These are phyloP conservation scores for Ctenochaetus hawaiiensis DNA, from an alignment of 2,797 vertebrate species.

Conservation along the genomic window DNA sequence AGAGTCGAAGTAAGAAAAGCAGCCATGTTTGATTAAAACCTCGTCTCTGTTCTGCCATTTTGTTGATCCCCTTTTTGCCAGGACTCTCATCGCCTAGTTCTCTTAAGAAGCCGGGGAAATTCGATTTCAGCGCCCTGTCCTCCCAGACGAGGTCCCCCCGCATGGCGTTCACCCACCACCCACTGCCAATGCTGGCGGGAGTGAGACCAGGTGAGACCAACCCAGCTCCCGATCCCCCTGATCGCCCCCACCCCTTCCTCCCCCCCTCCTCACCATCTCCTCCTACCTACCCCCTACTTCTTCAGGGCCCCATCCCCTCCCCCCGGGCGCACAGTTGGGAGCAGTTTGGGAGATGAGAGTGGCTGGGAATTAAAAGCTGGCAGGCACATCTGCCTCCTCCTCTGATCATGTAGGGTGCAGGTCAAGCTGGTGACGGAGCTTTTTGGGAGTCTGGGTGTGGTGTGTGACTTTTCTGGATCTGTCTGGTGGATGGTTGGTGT, in stretches of 20 bases:
- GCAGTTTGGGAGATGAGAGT: conserved; percentile 55
- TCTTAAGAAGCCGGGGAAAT: conserved; percentile 98
- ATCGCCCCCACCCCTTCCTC: conserved; percentile 52
- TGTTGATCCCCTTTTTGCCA: conserved; percentile 83
- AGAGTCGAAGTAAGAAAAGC: conserved; percentile 78
- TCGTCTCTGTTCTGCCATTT: conserved; percentile 79
- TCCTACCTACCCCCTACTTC: conserved; percentile 48
- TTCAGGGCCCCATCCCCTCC: conserved; percentile 54
- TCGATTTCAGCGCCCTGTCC: conserved; percentile 96
- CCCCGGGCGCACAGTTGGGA: conserved; percentile 65
- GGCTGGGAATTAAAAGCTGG: conserved; percentile 50
- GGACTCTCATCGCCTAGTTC: conserved; percentile 90
- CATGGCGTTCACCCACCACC: conserved; percentile 98
- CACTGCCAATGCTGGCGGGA: conserved; percentile 97
- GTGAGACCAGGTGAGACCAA: conserved; percentile 97
- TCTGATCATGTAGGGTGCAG: conserved; percentile 43
- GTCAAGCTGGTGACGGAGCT: conserved; percentile 56
- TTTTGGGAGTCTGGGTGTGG: conserved; percentile 57
- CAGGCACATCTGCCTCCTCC: conserved; percentile 40
- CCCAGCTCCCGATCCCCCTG: conserved; percentile 50
- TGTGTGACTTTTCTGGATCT: conserved; percentile 57
- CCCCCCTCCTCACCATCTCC: conserved; percentile 68
- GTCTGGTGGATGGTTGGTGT: conserved; percentile 50
- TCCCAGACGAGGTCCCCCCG: conserved; percentile 95
- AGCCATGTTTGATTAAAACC: conserved; percentile 83